phyloP scores from a whole-genome alignment of 2,888 invertebrate genomes.

The Belgica antarctica region DNA sequence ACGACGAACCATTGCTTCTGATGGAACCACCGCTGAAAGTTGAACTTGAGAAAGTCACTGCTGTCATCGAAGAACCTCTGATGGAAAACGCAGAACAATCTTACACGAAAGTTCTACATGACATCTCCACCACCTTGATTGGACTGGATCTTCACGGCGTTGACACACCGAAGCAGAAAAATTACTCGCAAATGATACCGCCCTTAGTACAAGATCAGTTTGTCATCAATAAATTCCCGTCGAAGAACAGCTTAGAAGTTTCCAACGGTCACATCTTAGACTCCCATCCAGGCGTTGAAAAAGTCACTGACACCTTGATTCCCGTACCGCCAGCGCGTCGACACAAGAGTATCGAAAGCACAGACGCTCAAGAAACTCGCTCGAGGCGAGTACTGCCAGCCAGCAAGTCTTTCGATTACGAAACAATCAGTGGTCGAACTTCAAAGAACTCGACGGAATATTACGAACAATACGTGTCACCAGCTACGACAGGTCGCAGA shows the following conservation, averaged over 20 bases:
- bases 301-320: not conserved
- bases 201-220: constrained; percentile 25
- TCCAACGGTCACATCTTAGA: not conserved
- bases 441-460: constrained; percentile 38
- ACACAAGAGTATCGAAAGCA: constrained; percentile 22
- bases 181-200: constrained; percentile 37
- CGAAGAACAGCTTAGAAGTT: not conserved
- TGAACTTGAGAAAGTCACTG: constrained; percentile 3
- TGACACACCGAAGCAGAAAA: not conserved
- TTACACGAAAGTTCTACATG: constrained; percentile 34
- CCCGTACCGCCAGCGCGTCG: not conserved
- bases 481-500: too few relatives aligned
- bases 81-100: constrained; percentile 9
- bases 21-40: not conserved
- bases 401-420: constrained; percentile 24
- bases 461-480: constrained; percentile 32
- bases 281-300: not conserved
- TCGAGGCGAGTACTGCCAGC: constrained; percentile 3
- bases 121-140: constrained; percentile 2
- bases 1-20: constrained; percentile 10
- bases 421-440: constrained; percentile 36
- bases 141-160: not conserved
- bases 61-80: not conserved
- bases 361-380: not conserved
- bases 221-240: not conserved